phyloP scores from a whole-genome alignment of 2,888 invertebrate species.

The Drosophila recens region DNA sequence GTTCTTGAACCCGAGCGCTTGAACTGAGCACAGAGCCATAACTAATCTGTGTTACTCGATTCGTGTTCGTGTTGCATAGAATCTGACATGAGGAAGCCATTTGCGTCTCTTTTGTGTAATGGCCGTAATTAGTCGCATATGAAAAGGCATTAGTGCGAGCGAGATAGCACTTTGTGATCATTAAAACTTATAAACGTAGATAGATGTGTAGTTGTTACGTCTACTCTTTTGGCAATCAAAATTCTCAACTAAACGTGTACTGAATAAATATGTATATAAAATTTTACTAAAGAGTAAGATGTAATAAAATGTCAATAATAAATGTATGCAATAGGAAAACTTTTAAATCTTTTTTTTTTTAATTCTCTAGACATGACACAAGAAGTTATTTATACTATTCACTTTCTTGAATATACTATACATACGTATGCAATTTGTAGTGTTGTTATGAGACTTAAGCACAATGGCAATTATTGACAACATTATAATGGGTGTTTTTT shows the following conservation, averaged over 20 bases:
- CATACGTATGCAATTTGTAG: too few relatives aligned
- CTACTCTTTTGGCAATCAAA: neutral
- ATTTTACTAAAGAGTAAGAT: neutral
- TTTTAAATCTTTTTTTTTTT: neutral
- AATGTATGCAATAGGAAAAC: neutral
- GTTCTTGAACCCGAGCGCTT: constrained; percentile 67
- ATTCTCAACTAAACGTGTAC: neutral
- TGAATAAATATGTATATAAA: neutral
- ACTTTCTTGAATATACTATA: too few relatives aligned
- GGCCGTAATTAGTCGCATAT: constrained; percentile 51
- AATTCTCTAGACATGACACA: neutral
- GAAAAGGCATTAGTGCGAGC: constrained; percentile 33
- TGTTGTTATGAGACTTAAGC: neutral
- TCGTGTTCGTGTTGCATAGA: constrained; percentile 43
- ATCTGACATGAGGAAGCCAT: constrained; percentile 59
- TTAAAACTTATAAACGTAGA: constrained; percentile 21
- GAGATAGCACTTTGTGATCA: constrained; percentile 33
- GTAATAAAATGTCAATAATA: neutral
- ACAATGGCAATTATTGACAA: neutral
- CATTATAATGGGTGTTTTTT: neutral
- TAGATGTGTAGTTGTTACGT: neutral
- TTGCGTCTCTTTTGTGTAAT: constrained; percentile 56
- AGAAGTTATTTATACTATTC: neutral
- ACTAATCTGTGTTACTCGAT: constrained; percentile 60
- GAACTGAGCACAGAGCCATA: constrained; percentile 47